phyloP scores from a whole-genome alignment of 2,113 vertebrate genomes.

The Cyprinodon brontotheroides region DNA sequence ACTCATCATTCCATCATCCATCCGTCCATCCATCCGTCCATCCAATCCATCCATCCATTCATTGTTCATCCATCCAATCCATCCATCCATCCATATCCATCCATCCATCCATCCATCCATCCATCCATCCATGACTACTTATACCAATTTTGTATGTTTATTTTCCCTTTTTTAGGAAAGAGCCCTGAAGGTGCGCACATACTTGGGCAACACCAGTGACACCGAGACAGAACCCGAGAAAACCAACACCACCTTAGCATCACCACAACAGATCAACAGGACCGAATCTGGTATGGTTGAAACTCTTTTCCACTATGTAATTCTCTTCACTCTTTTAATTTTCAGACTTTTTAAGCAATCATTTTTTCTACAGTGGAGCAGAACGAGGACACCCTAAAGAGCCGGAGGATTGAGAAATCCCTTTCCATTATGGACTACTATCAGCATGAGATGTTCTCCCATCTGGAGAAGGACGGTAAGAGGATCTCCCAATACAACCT shows the following conservation, averaged over 20 bases:
- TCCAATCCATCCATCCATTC: neutral
- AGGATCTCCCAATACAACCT: slow-evolving; percentile 65
- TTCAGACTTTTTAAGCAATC: neutral
- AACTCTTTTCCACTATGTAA: neutral
- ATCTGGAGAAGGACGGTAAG: slow-evolving; percentile 59
- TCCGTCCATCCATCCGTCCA: no score
- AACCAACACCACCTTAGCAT: slow-evolving; percentile 19
- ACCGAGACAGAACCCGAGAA: slow-evolving; percentile 55
- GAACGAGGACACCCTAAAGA: slow-evolving; percentile 65
- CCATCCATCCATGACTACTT: neutral
- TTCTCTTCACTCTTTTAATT: neutral
- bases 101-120: neutral
- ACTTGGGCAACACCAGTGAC: slow-evolving; percentile 66
- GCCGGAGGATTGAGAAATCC: slow-evolving; percentile 44
- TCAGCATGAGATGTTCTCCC: slow-evolving; percentile 58
- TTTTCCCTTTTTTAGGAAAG: slow-evolving; percentile 46
- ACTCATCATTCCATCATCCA: no score
- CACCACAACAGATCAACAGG: slow-evolving; percentile 36
- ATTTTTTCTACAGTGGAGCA: slow-evolving; percentile 32
- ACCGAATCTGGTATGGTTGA: slow-evolving; percentile 51
- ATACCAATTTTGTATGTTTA: neutral
- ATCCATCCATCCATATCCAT: no score
- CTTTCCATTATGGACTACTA: slow-evolving; percentile 73
- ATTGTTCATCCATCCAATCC: no score
- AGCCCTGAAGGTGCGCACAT: slow-evolving; percentile 56